Base-by-base conservation (phyloP, 2,113 vertebrate genomes). In the Mionectes macconnelli region DNA sequence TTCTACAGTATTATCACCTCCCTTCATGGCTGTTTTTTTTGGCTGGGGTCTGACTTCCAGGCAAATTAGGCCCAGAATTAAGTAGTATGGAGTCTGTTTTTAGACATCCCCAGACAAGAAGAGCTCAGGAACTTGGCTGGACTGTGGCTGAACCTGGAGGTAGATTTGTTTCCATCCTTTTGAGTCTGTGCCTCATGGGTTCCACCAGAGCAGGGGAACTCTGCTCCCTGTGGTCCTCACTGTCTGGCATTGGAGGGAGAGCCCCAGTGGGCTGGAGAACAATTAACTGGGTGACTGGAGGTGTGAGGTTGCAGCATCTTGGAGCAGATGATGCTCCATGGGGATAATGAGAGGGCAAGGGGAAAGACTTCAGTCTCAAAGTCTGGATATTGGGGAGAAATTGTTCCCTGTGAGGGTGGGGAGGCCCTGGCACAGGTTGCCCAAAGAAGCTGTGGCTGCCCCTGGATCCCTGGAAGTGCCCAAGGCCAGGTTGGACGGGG, bases 61-160 rank as follows among this genome's bases (percentile, higher is more conserved):
- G 62, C 31, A 66, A 78, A 74, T 74, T 56, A 52, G 2, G 12
- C 45, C 28, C 59, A 49, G 73, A 77, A 87, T 70, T 25, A 67
- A 73, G 47, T 2, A 53, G 53, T 1, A 12, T 0, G 0, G 37
- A 40, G 7, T 12, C 72, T 56, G 49, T 33, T 86, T 47, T 39
- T 23, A 12, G 75, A 50, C 12, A 10, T 31, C 21, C 40, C 60
- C 35, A 56, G 27, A 44, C 8, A 44, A 49, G 62, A 83, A 49
- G 62, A 83, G 14, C 42, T 33, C 1, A 1, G 63, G 56, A 59
- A 45, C 2, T 40, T 6, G 2, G 37, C 27, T 53, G 60, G 33
- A 42, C 28, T 22, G 42, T 10, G 66, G 12, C 66, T 62, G 37
- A 35, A 47, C 18, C 31, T 57, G 70, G n/a, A 52, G 37, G 12